A percentile compares a stretch with the other conserved stretches of the same genome.
phyloP scores from a whole-genome alignment of 2,797 vertebrate species.

The Naso thynnoides region DNA sequence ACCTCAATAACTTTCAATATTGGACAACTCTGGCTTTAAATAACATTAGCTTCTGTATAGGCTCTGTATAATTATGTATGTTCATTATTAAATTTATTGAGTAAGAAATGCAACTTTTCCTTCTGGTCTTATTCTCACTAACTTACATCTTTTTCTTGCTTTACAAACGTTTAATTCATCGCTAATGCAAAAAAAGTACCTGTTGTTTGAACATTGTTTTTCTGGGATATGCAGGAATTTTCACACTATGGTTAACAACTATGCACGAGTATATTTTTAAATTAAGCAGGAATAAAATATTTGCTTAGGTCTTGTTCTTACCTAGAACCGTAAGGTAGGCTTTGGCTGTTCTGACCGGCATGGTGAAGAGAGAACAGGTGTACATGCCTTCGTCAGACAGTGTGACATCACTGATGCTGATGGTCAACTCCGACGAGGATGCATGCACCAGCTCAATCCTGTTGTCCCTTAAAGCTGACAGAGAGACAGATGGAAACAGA shows the following conservation, averaged over 20 bases:
- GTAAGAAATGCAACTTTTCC: too few relatives aligned
- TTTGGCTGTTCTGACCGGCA: conserved; percentile 98
- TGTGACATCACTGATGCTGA: conserved; percentile 94
- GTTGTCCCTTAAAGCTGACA: conserved; percentile 95
- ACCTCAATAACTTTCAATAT: too few relatives aligned
- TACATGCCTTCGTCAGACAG: conserved; percentile 97
- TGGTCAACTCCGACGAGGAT: conserved; percentile 95
- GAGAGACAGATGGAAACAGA: conserved; percentile 43
- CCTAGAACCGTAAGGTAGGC: conserved; percentile 97
- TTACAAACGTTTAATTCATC: too few relatives aligned
- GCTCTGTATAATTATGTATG: not conserved
- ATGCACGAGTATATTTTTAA: too few relatives aligned
- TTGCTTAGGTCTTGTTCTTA: conserved; percentile 80
- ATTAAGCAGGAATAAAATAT: not conserved
- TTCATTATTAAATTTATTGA: too few relatives aligned
- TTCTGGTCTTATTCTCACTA: too few relatives aligned
- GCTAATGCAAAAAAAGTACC: not conserved
- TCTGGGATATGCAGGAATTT: not conserved
- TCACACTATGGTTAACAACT: not conserved
- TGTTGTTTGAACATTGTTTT: not conserved
- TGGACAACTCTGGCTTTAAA: too few relatives aligned
- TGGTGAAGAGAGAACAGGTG: conserved; percentile 98
- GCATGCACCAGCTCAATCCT: conserved; percentile 96
- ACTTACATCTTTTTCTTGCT: too few relatives aligned
- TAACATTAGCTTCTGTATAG: too few relatives aligned